Percentiles rank a stretch among this genome's conserved stretches.
Evolutionary conservation across 2,888 invertebrate species (phyloP).

Genomic region (Rhaphigaster nebulosa): DNA sequence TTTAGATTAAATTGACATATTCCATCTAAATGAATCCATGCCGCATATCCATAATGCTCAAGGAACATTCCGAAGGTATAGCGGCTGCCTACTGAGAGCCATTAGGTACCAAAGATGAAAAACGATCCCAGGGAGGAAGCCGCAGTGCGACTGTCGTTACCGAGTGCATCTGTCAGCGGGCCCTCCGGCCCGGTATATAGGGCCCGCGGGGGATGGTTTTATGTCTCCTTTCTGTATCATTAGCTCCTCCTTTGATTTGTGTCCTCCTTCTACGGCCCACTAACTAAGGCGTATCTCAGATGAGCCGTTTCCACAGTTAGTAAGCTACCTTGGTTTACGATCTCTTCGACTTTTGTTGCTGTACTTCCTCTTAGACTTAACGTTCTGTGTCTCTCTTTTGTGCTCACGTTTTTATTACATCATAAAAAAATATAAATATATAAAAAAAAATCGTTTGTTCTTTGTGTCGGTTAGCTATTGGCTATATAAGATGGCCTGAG

Average conservation of each 20-base stretch:
- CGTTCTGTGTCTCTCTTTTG: background rate
- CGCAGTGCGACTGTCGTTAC: constrained; percentile 43
- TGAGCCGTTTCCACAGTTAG: background rate
- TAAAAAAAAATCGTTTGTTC: background rate
- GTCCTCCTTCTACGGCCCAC: constrained; percentile 32
- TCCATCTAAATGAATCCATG: background rate
- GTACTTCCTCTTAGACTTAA: background rate
- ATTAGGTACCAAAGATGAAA: constrained; percentile 36
- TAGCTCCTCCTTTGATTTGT: constrained; percentile 46
- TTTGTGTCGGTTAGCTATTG: too few relatives aligned
- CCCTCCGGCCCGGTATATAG: background rate
- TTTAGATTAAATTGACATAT: too few relatives aligned
- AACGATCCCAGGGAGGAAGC: constrained; percentile 29
- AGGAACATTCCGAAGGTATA: background rate
- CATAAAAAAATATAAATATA: background rate
- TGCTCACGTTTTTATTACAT: background rate
- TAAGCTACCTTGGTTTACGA: constrained; percentile 5
- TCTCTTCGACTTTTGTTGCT: background rate
- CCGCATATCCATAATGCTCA: background rate
- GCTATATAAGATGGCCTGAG: too few relatives aligned
- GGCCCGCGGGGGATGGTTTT: constrained; percentile 40
- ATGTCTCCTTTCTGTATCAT: constrained; percentile 39
- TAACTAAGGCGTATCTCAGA: constrained; percentile 39
- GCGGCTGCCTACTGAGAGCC: background rate
- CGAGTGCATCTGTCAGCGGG: constrained; percentile 30